Conservation (phyloP, 1,140 invertebrate genomes). For the Capitella teleta region DNA sequence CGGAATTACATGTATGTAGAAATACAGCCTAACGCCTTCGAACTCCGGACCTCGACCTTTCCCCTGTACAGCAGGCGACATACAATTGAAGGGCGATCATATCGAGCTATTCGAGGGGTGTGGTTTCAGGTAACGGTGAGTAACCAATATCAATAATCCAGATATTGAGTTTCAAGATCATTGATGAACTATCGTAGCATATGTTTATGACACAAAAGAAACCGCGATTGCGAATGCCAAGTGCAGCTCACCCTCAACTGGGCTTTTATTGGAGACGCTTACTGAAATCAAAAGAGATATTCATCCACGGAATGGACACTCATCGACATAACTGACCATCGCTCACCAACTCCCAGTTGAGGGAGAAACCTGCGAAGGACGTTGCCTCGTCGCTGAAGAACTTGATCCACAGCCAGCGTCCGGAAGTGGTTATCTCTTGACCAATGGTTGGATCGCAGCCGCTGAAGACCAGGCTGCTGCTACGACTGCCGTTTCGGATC, state of each 20-base stretch:
- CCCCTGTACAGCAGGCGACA: too few species aligned
- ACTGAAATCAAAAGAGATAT: background rate
- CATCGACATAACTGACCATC: background rate
- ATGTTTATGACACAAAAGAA: background rate
- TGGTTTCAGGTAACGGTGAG: too few species aligned
- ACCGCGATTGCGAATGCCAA: background rate
- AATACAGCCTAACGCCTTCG: too few species aligned
- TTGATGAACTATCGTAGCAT: background rate
- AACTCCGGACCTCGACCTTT: too few species aligned
- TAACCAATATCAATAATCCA: too few species aligned
- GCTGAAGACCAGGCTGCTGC: background rate
- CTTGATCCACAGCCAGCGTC: slow-evolving; percentile 1
- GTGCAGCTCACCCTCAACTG: background rate
- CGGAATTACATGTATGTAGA: too few species aligned
- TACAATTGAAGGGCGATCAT: too few species aligned
- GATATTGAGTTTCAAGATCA: background rate
- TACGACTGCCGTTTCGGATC: slow-evolving; percentile 1
- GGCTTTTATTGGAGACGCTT: background rate
- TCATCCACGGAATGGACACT: background rate
- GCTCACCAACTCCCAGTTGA: background rate
- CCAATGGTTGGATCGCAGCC: background rate
- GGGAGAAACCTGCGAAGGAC: background rate
- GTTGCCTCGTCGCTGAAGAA: background rate
- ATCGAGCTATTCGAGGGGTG: too few species aligned
- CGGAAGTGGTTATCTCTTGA: background rate